phyloP scores from a whole-genome alignment of 2,888 invertebrate genomes.

The Liopterus haemorrhoidalis region DNA sequence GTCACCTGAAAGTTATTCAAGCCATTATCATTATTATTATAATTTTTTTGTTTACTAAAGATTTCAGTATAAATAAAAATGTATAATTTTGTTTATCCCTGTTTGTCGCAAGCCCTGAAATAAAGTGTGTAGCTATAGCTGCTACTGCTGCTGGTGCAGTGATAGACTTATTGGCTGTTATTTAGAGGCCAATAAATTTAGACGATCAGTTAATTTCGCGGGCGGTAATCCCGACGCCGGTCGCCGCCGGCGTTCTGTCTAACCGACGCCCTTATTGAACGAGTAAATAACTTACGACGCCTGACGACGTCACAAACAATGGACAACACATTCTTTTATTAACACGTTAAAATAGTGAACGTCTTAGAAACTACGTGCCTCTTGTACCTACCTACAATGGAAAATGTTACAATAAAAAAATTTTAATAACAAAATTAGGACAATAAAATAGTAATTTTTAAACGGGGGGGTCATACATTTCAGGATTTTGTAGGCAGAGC shows the following conservation, averaged over 20 bases:
- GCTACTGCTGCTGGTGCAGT: conserved; percentile 22
- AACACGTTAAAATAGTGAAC: too few species aligned
- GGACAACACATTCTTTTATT: too few species aligned
- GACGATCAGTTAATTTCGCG: conserved; percentile 45
- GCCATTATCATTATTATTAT: too few species aligned
- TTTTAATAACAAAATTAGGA: too few species aligned
- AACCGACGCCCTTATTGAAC: conserved; percentile 19
- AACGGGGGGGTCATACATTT: too few species aligned
- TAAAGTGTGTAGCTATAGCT: neutral
- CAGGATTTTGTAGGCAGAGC: too few species aligned
- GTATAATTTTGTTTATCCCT: neutral
- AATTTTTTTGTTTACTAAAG: too few species aligned
- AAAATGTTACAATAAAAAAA: too few species aligned
- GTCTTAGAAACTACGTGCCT: too few species aligned
- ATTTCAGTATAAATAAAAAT: neutral
- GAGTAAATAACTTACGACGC: conserved; percentile 16
- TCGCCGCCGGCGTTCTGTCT: conserved; percentile 33
- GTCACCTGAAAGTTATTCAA: conserved; percentile 19
- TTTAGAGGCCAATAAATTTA: conserved; percentile 45
- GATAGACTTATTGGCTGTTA: conserved; percentile 47
- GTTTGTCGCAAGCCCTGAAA: neutral
- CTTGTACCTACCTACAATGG: too few species aligned
- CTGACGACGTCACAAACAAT: too few species aligned
- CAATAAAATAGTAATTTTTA: too few species aligned
- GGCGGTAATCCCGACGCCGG: conserved; percentile 30